Conservation (phyloP, 2,797 vertebrate genomes). For the Clarias fuscus region DNA sequence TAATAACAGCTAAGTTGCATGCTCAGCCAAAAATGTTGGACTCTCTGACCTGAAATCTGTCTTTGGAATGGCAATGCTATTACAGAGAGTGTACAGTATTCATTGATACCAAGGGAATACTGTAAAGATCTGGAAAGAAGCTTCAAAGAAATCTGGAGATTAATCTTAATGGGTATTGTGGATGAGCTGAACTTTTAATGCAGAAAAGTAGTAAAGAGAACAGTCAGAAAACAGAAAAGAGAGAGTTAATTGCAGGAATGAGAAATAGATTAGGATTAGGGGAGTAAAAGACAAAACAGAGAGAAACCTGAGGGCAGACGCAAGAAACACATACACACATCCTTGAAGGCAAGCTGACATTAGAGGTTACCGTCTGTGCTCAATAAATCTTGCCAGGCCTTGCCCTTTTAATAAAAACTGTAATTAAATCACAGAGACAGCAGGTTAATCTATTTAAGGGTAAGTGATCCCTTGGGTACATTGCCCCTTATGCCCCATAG, state of each 20-base stretch:
- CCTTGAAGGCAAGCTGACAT: background rate
- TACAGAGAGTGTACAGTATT: constrained; percentile 11
- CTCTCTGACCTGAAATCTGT: constrained; percentile 27
- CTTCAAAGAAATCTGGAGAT: constrained; percentile 7
- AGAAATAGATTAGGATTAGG: constrained; percentile 10
- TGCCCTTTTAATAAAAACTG: constrained; percentile 42
- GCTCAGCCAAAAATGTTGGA: constrained; percentile 11
- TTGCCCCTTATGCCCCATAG: background rate
- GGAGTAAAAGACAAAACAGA: background rate
- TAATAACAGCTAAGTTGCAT: constrained; percentile 24
- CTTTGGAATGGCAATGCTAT: constrained; percentile 3
- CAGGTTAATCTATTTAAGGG: constrained; percentile 31
- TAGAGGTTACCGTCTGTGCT: constrained; percentile 23
- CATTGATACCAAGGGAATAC: constrained; percentile 11
- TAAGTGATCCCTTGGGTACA: constrained; percentile 5
- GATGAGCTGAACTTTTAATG: background rate
- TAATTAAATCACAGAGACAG: constrained; percentile 38
- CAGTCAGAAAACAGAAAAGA: background rate
- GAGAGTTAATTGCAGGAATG: background rate
- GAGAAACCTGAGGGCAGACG: constrained; percentile 16
- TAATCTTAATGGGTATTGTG: background rate
- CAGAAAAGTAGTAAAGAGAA: constrained; percentile 9
- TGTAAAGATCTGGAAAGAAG: background rate
- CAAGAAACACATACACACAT: background rate
- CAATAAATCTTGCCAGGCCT: constrained; percentile 37